Evolutionary conservation across 2,888 invertebrate genomes (phyloP).

Genomic region (Sarcophaga variegata): DNA sequence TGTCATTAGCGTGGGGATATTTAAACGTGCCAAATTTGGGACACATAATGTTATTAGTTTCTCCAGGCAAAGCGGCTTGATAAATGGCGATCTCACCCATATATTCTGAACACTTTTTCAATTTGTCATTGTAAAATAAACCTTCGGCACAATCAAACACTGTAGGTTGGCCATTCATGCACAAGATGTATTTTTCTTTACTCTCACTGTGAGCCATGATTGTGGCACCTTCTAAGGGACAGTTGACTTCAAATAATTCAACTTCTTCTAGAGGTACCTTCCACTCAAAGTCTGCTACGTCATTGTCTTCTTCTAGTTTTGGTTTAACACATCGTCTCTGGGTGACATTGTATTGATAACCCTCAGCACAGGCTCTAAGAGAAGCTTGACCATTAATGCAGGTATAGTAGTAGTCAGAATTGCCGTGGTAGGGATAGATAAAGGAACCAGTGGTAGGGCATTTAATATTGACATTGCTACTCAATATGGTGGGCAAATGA

Average conservation of each 20-base stretch:
- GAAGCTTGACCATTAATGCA: slow-evolving; percentile 31
- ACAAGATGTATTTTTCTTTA: slow-evolving; percentile 19
- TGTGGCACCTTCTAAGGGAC: slow-evolving; percentile 2
- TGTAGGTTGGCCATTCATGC: not conserved
- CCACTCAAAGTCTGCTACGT: not conserved
- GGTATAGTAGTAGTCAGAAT: slow-evolving; percentile 22
- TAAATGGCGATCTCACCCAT: not conserved
- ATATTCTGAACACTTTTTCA: slow-evolving; percentile 9
- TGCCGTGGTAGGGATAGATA: slow-evolving; percentile 33
- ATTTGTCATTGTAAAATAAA: not conserved
- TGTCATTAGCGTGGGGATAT: not conserved
- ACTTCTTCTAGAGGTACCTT: not conserved
- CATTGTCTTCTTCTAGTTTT: not conserved
- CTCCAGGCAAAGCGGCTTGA: not conserved
- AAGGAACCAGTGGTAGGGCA: slow-evolving; percentile 31
- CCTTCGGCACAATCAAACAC: slow-evolving; percentile 10
- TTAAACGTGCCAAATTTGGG: slow-evolving; percentile 23
- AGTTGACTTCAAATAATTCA: not conserved
- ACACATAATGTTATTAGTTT: slow-evolving; percentile 9
- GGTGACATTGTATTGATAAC: slow-evolving; percentile 20
- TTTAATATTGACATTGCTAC: not conserved
- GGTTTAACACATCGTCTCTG: slow-evolving; percentile 17
- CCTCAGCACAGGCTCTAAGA: not conserved
- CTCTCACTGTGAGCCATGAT: not conserved
- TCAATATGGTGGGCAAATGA: slow-evolving; percentile 1